Evolutionary conservation across 2,888 invertebrate species (phyloP).

Genomic region (Nomada goodeniana): DNA sequence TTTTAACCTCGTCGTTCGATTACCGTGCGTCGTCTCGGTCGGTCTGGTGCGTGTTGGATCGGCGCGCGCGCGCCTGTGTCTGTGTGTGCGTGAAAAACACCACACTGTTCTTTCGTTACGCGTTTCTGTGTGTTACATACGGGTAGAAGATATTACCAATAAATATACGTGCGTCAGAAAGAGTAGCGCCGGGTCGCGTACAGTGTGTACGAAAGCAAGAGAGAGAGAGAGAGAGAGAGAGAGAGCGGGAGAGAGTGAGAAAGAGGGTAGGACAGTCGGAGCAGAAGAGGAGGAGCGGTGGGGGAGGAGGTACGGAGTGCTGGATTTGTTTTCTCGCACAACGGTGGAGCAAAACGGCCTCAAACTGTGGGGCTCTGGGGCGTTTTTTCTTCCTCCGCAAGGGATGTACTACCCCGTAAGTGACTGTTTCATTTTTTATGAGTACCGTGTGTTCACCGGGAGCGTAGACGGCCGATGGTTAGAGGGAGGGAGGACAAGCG

Average conservation of each 20-base stretch:
- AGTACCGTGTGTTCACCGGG: constrained; percentile 39
- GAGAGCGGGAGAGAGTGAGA: constrained; percentile 57
- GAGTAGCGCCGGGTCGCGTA: constrained; percentile 59
- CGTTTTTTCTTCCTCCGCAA: constrained; percentile 98
- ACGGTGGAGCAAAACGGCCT: constrained; percentile 88
- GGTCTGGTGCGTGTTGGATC: constrained; percentile 56
- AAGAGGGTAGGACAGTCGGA: constrained; percentile 62
- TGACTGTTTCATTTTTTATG: constrained; percentile 75
- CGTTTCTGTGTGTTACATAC: constrained; percentile 4
- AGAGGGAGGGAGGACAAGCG: constrained; percentile 21
- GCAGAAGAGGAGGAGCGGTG: constrained; percentile 49
- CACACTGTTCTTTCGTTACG: constrained; percentile 18
- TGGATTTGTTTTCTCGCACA: constrained; percentile 78
- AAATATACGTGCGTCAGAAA: constrained; percentile 45
- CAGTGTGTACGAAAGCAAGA: constrained; percentile 60
- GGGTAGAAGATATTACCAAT: not conserved
- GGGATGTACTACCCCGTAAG: constrained; percentile 99
- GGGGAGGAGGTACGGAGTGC: constrained; percentile 70
- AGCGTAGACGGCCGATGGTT: not conserved
- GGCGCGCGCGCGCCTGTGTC: constrained; percentile 51
- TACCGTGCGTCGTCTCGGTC: constrained; percentile 63
- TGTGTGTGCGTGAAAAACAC: constrained; percentile 43
- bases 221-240: constrained; percentile 57
- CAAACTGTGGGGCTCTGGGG: constrained; percentile 99
- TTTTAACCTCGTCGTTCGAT: constrained; percentile 64